Evolutionary conservation across 2,113 vertebrate species (phyloP).

Genomic region (western clawed frog (Xenopus tropicalis)): UCB_Xtro_10.0 CM004446.2:70273501-70274000

Average conservation of each 20-base stretch:
- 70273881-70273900: slow-evolving; percentile 65
- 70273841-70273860: slow-evolving; percentile 63
- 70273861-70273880: slow-evolving; percentile 67
- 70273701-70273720: neutral
- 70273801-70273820: slow-evolving; percentile 55
- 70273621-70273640: too few species aligned
- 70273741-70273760: neutral
- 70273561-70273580: too few species aligned
- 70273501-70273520: too few species aligned
- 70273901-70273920: slow-evolving; percentile 66
- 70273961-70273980: slow-evolving; percentile 84
- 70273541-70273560: too few species aligned
- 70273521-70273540: too few species aligned
- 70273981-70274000: slow-evolving; percentile 78
- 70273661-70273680: too few species aligned
- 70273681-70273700: neutral
- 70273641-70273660: too few species aligned
- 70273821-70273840: slow-evolving; percentile 59
- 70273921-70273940: slow-evolving; percentile 64
- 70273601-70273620: too few species aligned
- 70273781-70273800: slow-evolving; percentile 56
- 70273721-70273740: neutral
- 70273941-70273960: slow-evolving; percentile 72
- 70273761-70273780: neutral
- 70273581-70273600: too few species aligned